Base-by-base conservation (phyloP, 2,888 invertebrate species). In the Sympetrum striolatum region DNA sequence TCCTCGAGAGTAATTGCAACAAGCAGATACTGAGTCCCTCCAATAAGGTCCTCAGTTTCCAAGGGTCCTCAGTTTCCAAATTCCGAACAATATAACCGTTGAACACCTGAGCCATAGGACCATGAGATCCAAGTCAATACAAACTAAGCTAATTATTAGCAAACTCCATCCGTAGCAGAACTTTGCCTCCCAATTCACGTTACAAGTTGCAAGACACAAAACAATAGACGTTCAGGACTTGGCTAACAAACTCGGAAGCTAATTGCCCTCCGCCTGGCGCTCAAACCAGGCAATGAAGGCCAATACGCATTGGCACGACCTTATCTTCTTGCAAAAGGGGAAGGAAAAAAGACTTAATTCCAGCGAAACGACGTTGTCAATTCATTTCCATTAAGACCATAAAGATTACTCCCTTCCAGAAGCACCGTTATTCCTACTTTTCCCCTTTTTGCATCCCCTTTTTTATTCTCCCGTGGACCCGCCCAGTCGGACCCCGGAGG, bases 311-410 rank as follows among this genome's bases (percentile, higher is more conserved):
- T 2, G 64, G 25, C 64, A 64, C 22, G 12, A 31, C n/a, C 31
- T 53, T 53, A 53, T 53, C 53, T 53, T 5, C 53, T 1, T n/a
- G n/a, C n/a, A 18, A 0, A 53, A 6, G 44, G 10, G 44, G 44
- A 31, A 31, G 73, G 6, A 25, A 73, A 73, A 25, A 86, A 64
- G 86, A 60, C 86, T 86, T 86, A 86, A 86, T 86, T 64, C 64
- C 60, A 64, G 58, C 4, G 86, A 60, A 22, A 58, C 60, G 58
- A 58, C 44, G 60, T 86, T 86, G 86, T 86, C 86, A 60, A 86
- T 86, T 86, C 86, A 86, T 86, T 86, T 86, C 86, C 86, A 86
- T 60, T 60, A 86, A 37, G 86, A 37, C 60, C 37, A 86, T 86
- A 86, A 86, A 86, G 86, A 86, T 86, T 64, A 64, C 60, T 86